A percentile compares a stretch with the other conserved stretches of the same genome.
Evolutionary conservation across 2,888 invertebrate genomes (phyloP).

Genomic region (Drosophila neotestacea): DNA sequence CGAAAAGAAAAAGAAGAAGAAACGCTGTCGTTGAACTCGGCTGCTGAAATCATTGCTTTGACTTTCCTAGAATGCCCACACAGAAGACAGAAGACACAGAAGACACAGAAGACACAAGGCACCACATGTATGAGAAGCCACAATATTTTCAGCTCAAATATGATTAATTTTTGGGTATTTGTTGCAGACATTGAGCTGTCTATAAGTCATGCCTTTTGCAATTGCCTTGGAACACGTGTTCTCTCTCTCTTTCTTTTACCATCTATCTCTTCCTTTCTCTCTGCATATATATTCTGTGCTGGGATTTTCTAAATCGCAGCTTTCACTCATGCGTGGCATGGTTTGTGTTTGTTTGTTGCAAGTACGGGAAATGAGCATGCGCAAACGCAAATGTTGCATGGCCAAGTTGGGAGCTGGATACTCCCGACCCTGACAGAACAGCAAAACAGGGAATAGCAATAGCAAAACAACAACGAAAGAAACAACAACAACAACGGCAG

Average conservation of each 20-base stretch:
- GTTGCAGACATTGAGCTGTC: slow-evolving; percentile 48
- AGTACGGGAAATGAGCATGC: slow-evolving; percentile 66
- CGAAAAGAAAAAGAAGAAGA: slow-evolving; percentile 1
- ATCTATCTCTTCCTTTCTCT: slow-evolving; percentile 3
- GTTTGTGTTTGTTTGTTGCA: slow-evolving; percentile 6
- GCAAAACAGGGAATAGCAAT: slow-evolving; percentile 48
- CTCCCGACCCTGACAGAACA: neutral
- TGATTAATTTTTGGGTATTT: slow-evolving; percentile 68
- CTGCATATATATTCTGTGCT: slow-evolving; percentile 3
- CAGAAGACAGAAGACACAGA: slow-evolving; percentile 36
- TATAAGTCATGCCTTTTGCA: slow-evolving; percentile 65
- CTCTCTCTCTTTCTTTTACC: neutral
- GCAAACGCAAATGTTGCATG: slow-evolving; percentile 79
- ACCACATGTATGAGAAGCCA: slow-evolving; percentile 38
- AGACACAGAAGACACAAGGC: neutral
- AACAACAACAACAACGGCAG: slow-evolving; percentile 28
- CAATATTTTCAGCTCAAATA: slow-evolving; percentile 67
- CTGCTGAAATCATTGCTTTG: slow-evolving; percentile 41
- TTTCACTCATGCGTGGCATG: slow-evolving; percentile 76
- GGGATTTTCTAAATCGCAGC: slow-evolving; percentile 72
- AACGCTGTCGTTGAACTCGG: slow-evolving; percentile 56
- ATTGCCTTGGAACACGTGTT: slow-evolving; percentile 77
- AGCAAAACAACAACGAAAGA: slow-evolving; percentile 33
- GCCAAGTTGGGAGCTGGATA: slow-evolving; percentile 60
- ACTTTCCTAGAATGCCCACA: slow-evolving; percentile 59